phyloP scores from a whole-genome alignment of 2,113 vertebrate genomes.

The Myotis yumanensis region DNA sequence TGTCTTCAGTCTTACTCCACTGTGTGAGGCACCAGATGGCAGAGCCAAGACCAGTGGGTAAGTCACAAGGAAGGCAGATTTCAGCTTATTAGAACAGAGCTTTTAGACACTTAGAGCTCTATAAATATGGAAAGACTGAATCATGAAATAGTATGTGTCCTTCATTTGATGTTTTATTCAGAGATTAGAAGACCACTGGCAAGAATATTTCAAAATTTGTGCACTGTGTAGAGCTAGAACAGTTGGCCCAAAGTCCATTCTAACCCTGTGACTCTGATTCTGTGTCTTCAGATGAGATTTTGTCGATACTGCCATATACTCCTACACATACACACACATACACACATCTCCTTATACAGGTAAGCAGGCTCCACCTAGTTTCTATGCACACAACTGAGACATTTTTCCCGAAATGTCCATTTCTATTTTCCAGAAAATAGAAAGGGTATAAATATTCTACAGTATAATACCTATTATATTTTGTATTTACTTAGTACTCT shows the following conservation, averaged over 20 bases:
- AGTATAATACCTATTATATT: not conserved
- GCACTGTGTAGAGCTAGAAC: not conserved
- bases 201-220: not conserved
- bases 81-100: not conserved
- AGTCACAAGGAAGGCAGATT: not conserved
- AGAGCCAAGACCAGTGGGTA: not conserved
- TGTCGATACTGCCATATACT: not conserved
- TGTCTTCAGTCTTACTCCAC: not conserved
- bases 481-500: slow-evolving; percentile 1
- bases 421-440: not conserved
- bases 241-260: not conserved
- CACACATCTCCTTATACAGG: not conserved
- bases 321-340: not conserved
- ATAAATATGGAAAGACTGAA: not conserved
- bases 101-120: not conserved
- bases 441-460: not conserved
- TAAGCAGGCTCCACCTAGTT: not conserved
- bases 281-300: not conserved
- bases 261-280: not conserved
- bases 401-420: slow-evolving; percentile 9
- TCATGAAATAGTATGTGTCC: not conserved
- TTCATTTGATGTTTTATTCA: not conserved
- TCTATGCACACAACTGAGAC: not conserved
- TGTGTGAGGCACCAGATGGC: not conserved
- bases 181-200: not conserved